Base-by-base conservation (phyloP, 1,140 invertebrate genomes). In the Lithobius niger region DNA sequence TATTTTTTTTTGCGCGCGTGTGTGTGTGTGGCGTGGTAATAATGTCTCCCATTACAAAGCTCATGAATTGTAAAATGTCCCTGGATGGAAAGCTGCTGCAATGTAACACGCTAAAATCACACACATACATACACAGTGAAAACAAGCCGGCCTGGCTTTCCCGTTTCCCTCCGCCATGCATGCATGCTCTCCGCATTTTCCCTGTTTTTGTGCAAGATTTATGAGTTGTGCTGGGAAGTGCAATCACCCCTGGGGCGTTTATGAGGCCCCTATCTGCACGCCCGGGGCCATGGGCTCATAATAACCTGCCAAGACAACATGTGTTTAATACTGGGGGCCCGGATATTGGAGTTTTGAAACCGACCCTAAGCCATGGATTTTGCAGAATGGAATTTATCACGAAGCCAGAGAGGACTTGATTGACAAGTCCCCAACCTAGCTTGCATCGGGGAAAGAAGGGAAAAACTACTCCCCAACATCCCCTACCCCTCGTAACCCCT, bases 21-120 rank as follows among this genome's bases (percentile, higher is more conserved):
- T n/a, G n/a, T n/a, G n/a, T n/a, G n/a, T n/a, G n/a, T n/a, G n/a
- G n/a, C 31, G 31, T 36, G 31, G 31, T 36, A n/a, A 36, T 36
- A 36, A 36, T n/a, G n/a, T 10, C 31, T 36, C n/a, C 31, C 31
- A 10, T 36, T 36, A 36, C 31, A 10, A 36, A 10, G 10, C 19
- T 47, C 44, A 47, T 47, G 44, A 47, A 47, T 47, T 47, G 44
- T 47, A 47, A 47, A 47, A 47, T 47, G 19, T 47, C 44, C 22
- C 44, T 22, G 10, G 44, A 22, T 15, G 22, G 22, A 47, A 6
- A 21, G 31, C 31, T 36, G 10, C 31, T 36, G 10, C n/a, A 36
- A 36, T 36, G n/a, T n/a, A n/a, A n/a, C 10, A 36, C 31, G 10
- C 31, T 36, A n/a, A n/a, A 36, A n/a, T 10, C 10, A n/a, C 10